Evolutionary conservation across 2,113 vertebrate species (phyloP), one percentile per base, ranked within the genome.

Genomic region (Stictonetta naevosa): DNA sequence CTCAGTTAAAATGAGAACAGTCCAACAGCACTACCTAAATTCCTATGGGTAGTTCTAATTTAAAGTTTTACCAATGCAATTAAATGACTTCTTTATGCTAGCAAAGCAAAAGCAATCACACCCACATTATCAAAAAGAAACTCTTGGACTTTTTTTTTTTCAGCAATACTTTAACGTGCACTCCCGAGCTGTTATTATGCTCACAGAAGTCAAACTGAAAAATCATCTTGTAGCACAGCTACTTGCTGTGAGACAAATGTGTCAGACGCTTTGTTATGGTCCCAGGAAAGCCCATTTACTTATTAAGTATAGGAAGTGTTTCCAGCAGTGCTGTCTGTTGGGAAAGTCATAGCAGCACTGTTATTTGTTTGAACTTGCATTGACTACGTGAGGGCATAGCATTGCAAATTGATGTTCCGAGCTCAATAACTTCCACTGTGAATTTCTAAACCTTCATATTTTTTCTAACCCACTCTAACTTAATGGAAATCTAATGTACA

Each of bases 201-300:
- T 93, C 34, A 81, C 38, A 64, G 66, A 77, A 92, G 79, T 8
- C 79, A 63, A 76, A 74, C 9, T 72, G 75, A 88, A 86, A 91
- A 68, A n/a, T 13, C 64, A n/a, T 17, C 68, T 72, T 50, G 48
- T 72, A 25, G 13, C 29, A 23, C 31, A 56, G 88, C 56, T 72
- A 8, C 69, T 72, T 31, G 33, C 93, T 82, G 48, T 6, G 58
- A 95, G 86, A 73, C 72, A 90, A 52, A 58, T 13, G 31, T 0
- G 0, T 11, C 68, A 86, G 84, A 38, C 33, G 50, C 80, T 75
- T 58, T 93, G 73, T 69, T 56, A 26, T 21, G 83, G 86, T 91
- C 86, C 83, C 53, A 82, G 88, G 88, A 96, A 93, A 96, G 69
- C 62, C 40, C 73, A 76, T 93, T 86, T 73, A 25, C 56, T 90